Evolutionary conservation across 2,888 invertebrate species (phyloP).

Genomic region (Diabrotica balteata): DNA sequence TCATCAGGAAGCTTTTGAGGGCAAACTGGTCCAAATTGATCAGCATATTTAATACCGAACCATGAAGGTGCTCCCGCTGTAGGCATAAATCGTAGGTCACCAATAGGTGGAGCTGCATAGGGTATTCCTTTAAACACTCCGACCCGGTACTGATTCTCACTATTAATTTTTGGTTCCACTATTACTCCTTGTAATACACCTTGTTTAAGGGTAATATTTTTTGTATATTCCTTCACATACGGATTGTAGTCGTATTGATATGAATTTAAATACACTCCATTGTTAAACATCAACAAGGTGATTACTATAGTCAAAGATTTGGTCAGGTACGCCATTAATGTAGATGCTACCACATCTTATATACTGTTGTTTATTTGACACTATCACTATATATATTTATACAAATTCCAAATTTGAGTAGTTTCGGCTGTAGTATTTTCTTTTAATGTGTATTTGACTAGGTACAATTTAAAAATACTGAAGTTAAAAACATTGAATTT

Average conservation of each 20-base stretch:
- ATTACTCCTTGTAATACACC: conserved; percentile 74
- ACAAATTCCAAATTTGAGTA: neutral
- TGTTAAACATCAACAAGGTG: conserved; percentile 32
- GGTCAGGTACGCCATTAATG: conserved; percentile 37
- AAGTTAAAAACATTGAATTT: no score
- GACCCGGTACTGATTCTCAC: conserved; percentile 67
- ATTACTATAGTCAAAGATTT: conserved; percentile 44
- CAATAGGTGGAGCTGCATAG: conserved; percentile 81
- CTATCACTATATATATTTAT: no score
- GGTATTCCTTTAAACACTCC: conserved; percentile 82
- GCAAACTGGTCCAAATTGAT: conserved; percentile 81
- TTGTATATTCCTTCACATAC: conserved; percentile 43
- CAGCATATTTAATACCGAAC: conserved; percentile 74
- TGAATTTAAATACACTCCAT: conserved; percentile 8
- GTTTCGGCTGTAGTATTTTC: no score
- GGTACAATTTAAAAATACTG: no score
- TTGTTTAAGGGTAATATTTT: conserved; percentile 65
- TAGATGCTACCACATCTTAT: neutral
- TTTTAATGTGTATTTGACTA: no score
- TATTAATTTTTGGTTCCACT: conserved; percentile 69
- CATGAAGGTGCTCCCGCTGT: conserved; percentile 81
- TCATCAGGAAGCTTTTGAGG: conserved; percentile 80
- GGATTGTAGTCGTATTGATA: conserved; percentile 30
- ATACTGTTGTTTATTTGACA: no score
- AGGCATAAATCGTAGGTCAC: conserved; percentile 66